Percentiles rank a stretch among this genome's conserved stretches.
Evolutionary conservation across 2,888 invertebrate genomes (phyloP).

Genomic region (Stenurella melanura): DNA sequence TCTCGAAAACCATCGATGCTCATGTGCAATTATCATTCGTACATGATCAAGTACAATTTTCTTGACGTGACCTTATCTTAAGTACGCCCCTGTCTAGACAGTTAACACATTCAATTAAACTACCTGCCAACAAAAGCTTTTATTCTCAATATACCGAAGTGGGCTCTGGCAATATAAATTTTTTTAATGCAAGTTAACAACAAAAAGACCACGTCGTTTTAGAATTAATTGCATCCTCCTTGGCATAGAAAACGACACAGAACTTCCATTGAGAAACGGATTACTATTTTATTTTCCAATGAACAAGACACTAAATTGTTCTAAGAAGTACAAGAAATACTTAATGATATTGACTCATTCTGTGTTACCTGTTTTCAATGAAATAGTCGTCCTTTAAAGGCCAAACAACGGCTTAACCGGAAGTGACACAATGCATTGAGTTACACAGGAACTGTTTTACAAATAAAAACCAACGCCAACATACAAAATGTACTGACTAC

Average conservation of each 20-base stretch:
- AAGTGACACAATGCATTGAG: slow-evolving; percentile 49
- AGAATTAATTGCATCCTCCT: slow-evolving; percentile 44
- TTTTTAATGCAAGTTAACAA: slow-evolving; percentile 29
- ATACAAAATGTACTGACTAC: not conserved
- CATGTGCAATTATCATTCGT: no score
- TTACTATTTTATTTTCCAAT: slow-evolving; percentile 48
- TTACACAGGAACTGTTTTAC: slow-evolving; percentile 48
- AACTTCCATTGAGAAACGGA: slow-evolving; percentile 48
- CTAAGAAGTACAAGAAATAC: slow-evolving; percentile 46
- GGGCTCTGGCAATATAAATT: not conserved
- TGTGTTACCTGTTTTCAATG: slow-evolving; percentile 63
- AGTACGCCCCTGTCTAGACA: slow-evolving; percentile 21
- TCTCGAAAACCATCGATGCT: no score
- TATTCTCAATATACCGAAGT: slow-evolving; percentile 8
- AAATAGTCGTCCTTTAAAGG: slow-evolving; percentile 60
- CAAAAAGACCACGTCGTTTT: slow-evolving; percentile 34
- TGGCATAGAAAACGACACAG: slow-evolving; percentile 39
- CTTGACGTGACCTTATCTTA: not conserved
- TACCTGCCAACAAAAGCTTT: slow-evolving; percentile 18
- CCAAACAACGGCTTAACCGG: slow-evolving; percentile 52
- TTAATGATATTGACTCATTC: slow-evolving; percentile 49
- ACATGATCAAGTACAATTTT: not conserved
- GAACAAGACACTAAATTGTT: slow-evolving; percentile 48
- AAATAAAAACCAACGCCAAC: slow-evolving; percentile 38
- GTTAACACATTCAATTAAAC: slow-evolving; percentile 11